Base-by-base conservation (phyloP, 2,113 vertebrate species). In the Tenebrosternarchus preto region DNA sequence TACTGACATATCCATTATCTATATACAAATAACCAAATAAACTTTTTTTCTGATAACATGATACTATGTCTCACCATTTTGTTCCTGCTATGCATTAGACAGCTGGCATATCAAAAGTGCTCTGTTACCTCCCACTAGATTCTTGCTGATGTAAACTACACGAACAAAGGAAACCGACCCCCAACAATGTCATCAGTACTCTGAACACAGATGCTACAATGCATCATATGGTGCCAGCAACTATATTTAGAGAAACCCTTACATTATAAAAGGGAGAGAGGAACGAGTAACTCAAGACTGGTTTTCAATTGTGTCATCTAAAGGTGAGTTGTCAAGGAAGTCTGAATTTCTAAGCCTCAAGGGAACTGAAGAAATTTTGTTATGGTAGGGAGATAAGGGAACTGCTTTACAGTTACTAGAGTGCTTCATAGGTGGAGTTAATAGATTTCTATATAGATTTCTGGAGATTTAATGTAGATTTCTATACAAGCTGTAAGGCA, bases 201-300 rank as follows among this genome's bases (percentile, higher is more conserved):
- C 85, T 76, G 63, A 82, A 83, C 25, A 50, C 25, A 78, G 74
- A 75, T 66, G 66, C 25, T 67, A 55, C 53, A 74, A 72, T 76
- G 60, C 66, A 78, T 81, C 76, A 81, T 69, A 64, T 63, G 59
- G 50, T 85, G 76, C 75, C 71, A 72, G 22, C 25, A 71, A 46
- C 84, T 82, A 81, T 83, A 81, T 85, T 68, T 83, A 79, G 84
- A 78, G 78, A 15, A 66, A n/a, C 66, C 17, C 67, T 77, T 69
- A 20, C 46, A 57, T 61, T 82, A 84, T 84, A 86, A 73, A 86
- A 84, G 70, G 31, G 43, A 70, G 82, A 60, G 60, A 68, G 55
- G 67, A 76, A 24, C 31, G 29, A 56, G 56, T 20, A 67, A 57
- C 56, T 17, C 11, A 76, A 81, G 59, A 76, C 43, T 29, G 46